Evolutionary conservation across 2,888 invertebrate genomes (phyloP).

Genomic region (Lampropteryx suffumata): DNA sequence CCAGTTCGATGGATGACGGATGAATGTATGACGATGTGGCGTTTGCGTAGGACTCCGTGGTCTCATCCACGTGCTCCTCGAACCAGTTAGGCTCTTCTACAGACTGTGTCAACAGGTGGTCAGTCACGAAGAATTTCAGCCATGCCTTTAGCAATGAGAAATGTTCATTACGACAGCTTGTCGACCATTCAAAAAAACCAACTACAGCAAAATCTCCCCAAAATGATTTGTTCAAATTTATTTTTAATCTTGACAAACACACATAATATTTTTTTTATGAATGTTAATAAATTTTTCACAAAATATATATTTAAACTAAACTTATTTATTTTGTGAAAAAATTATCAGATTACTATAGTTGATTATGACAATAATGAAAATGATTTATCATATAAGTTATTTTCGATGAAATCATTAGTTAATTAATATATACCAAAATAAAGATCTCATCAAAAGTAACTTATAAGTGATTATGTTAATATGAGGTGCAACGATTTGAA

Average conservation of each 20-base stretch:
- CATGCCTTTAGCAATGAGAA: conserved; percentile 80
- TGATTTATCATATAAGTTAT: not conserved
- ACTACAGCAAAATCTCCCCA: conserved; percentile 6
- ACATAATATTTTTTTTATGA: no score
- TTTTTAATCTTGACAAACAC: not conserved
- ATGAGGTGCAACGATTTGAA: conserved; percentile 37
- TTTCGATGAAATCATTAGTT: conserved; percentile 4
- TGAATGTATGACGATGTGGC: conserved; percentile 61
- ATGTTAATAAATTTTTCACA: no score
- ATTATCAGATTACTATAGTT: no score
- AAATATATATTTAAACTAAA: no score
- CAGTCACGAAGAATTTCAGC: conserved; percentile 83
- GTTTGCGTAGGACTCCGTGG: conserved; percentile 66
- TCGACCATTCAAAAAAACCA: conserved; percentile 7
- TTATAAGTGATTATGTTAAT: conserved; percentile 26
- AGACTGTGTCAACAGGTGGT: conserved; percentile 76
- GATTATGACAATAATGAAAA: no score
- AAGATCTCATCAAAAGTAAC: conserved; percentile 17
- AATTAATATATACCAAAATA: no score
- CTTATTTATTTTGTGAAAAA: no score
- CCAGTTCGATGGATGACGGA: conserved; percentile 74
- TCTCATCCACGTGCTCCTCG: conserved; percentile 62
- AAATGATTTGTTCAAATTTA: not conserved
- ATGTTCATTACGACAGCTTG: conserved; percentile 35
- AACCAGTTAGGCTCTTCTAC: conserved; percentile 78